A percentile compares a stretch with the other conserved stretches of the same genome.
phyloP scores from a whole-genome alignment of 1,140 invertebrate species.

The Saccostrea echinata region DNA sequence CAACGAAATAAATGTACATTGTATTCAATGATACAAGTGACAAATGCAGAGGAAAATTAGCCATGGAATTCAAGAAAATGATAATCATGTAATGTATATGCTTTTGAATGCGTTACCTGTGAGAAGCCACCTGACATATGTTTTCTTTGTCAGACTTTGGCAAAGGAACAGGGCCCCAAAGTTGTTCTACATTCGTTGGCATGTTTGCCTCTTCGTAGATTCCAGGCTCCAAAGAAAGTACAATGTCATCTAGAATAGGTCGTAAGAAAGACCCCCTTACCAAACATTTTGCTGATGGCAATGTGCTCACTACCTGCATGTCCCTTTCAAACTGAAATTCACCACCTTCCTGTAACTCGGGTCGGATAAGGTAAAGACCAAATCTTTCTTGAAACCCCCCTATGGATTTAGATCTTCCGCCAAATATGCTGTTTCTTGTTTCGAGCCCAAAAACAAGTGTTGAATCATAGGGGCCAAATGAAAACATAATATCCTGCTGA shows the following conservation, averaged over 20 bases:
- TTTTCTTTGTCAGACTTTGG: slow-evolving; percentile 53
- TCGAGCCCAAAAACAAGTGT: background rate
- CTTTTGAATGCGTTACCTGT: slow-evolving; percentile 58
- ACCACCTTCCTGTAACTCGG: background rate
- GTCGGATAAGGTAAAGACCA: background rate
- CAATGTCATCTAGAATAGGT: background rate
- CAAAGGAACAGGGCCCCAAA: slow-evolving; percentile 68
- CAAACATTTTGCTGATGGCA: background rate
- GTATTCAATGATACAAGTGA: background rate
- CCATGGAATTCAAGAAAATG: no score
- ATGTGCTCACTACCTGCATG: background rate
- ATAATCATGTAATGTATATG: no score
- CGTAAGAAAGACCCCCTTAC: background rate
- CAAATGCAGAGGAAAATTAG: background rate
- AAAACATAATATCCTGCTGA: background rate
- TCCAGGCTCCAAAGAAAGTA: slow-evolving; percentile 4
- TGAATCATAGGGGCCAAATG: background rate
- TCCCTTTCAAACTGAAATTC: background rate
- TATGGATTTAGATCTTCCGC: background rate
- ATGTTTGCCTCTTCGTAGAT: slow-evolving; percentile 60
- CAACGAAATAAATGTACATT: background rate
- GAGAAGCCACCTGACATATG: slow-evolving; percentile 65
- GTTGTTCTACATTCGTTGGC: slow-evolving; percentile 63
- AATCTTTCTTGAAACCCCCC: background rate
- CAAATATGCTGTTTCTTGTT: background rate